These are phyloP conservation scores for Melipona quadrifasciata DNA, from an alignment of 1,140 invertebrate genomes.

Conservation along the genomic window DNA sequence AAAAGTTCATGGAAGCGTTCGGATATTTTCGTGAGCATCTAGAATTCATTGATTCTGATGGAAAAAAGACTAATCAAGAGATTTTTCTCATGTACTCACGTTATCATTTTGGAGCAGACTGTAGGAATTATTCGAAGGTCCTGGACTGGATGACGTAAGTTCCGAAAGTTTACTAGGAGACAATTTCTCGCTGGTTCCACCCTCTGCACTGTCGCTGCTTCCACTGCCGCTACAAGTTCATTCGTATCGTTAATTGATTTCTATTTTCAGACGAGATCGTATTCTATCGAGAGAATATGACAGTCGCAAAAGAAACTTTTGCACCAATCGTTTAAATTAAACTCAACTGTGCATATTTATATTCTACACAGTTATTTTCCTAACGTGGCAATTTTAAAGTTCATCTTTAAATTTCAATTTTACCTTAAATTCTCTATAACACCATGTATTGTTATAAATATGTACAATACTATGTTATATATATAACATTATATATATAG, in stretches of 20 bases:
- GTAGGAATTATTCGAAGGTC: constrained; percentile 78
- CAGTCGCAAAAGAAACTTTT: neutral
- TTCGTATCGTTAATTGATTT: constrained; percentile 8
- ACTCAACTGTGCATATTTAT: neutral
- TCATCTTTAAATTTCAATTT: neutral
- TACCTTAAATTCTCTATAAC: neutral
- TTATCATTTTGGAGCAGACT: constrained; percentile 76
- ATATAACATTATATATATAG: too few relatives aligned
- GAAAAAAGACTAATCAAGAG: neutral
- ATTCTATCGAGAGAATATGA: neutral
- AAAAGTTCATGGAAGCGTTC: too few relatives aligned
- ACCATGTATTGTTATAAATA: too few relatives aligned
- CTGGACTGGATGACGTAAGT: constrained; percentile 78
- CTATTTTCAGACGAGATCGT: neutral
- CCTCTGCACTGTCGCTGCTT: constrained; percentile 79
- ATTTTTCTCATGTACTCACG: constrained; percentile 67
- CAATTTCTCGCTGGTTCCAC: constrained; percentile 77
- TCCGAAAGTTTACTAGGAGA: constrained; percentile 78
- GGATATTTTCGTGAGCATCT: too few relatives aligned
- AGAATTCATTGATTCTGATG: neutral
- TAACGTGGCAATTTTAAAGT: neutral
- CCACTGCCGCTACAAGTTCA: constrained; percentile 76
- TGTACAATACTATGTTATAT: too few relatives aligned
- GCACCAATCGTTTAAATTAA: neutral
- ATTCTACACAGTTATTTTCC: neutral